Conservation (phyloP, 2,797 vertebrate genomes). For the Varecia variegata region DNA sequence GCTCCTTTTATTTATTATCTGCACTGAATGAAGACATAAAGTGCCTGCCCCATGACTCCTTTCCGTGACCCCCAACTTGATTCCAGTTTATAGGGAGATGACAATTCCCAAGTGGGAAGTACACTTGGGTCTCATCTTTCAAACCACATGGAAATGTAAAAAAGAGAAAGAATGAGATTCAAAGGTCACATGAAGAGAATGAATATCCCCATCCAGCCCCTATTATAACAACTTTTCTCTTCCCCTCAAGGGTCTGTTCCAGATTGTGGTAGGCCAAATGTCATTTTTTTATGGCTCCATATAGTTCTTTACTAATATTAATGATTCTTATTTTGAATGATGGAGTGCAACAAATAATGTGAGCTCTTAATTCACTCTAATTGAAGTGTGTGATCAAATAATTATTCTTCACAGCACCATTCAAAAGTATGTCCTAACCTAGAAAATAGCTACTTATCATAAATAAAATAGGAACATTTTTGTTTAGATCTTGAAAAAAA, state of each 20-base stretch:
- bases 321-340: neutral
- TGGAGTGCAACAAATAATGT: neutral
- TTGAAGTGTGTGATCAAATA: neutral
- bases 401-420: neutral
- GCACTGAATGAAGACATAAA: too few relatives aligned
- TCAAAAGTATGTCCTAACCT: neutral
- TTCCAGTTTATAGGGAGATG: neutral
- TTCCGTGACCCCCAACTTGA: neutral
- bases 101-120: neutral
- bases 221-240: neutral
- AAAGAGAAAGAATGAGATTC: neutral
- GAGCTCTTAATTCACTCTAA: neutral
- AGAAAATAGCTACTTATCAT: neutral
- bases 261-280: neutral
- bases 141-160: neutral
- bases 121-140: neutral
- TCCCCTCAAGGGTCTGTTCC: neutral
- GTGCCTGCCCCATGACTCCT: neutral
- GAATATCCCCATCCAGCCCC: neutral
- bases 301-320: neutral
- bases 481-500: neutral
- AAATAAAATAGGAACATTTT: neutral
- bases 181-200: neutral
- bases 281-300: neutral
- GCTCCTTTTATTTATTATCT: too few relatives aligned